phyloP scores from a whole-genome alignment of 2,113 vertebrate species.

The Campylomormyrus tamandua region DNA sequence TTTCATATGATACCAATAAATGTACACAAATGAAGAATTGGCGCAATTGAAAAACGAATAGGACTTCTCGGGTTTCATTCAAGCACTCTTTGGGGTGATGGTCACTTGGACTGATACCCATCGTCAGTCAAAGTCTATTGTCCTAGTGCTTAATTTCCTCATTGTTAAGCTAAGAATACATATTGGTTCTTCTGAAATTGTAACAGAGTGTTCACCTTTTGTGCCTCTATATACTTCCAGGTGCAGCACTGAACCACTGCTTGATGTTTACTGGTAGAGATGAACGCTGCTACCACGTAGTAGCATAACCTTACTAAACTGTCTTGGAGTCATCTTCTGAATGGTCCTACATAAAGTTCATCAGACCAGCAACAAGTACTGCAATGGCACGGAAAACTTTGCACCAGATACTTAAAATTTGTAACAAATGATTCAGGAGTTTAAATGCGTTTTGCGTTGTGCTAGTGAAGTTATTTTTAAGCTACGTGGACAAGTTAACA shows the following conservation, averaged over 20 bases:
- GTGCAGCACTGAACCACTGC: too few relatives aligned
- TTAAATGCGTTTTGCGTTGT: not conserved
- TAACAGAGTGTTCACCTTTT: not conserved
- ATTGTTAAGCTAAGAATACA: not conserved
- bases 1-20: not conserved
- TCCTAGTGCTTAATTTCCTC: not conserved
- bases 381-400: not conserved
- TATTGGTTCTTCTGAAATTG: not conserved
- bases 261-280: not conserved
- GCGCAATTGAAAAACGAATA: not conserved
- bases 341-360: not conserved
- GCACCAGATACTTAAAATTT: not conserved
- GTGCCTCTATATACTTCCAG: not conserved
- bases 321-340: not conserved
- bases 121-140: not conserved
- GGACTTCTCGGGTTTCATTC: not conserved
- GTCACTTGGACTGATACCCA: not conserved
- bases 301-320: not conserved
- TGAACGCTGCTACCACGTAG: not conserved
- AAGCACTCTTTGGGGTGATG: not conserved
- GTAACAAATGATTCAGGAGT: not conserved
- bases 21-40: not conserved
- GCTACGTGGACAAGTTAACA: not conserved
- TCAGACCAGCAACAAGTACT: not conserved
- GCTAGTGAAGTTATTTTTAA: not conserved